These are phyloP conservation scores for Betta splendens DNA, from an alignment of 2,797 vertebrate genomes.

Conservation along the genomic window DNA sequence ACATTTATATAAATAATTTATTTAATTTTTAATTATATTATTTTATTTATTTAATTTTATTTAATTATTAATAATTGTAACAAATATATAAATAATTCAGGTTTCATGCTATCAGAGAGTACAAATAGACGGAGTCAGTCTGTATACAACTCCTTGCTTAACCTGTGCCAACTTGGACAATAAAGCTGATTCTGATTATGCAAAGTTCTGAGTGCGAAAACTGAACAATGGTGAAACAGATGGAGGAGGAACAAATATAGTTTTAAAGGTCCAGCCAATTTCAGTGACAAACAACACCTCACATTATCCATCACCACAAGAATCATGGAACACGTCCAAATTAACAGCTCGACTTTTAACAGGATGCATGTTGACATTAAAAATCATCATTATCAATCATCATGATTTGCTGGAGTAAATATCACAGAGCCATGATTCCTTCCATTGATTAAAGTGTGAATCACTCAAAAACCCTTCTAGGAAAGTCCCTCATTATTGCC, in stretches of 20 bases:
- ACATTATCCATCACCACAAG: background rate
- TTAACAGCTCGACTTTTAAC: constrained; percentile 1
- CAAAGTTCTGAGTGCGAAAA: too few species aligned
- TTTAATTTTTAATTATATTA: too few species aligned
- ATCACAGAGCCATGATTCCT: constrained; percentile 5
- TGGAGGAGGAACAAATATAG: background rate
- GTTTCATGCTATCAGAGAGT: too few species aligned
- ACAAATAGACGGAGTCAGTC: too few species aligned
- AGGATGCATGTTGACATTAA: constrained; percentile 8
- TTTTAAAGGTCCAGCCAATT: constrained; percentile 2
- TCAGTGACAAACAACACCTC: background rate
- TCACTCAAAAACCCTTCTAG: background rate
- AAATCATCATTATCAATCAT: constrained; percentile 12
- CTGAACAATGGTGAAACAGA: constrained; percentile 19
- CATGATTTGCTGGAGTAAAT: constrained; percentile 1
- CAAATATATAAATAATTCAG: too few species aligned
- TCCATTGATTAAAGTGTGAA: constrained; percentile 3
- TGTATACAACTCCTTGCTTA: too few species aligned
- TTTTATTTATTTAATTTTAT: too few species aligned
- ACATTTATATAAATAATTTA: too few species aligned
- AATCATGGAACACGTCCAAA: constrained; percentile 3
- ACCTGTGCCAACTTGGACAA: too few species aligned
- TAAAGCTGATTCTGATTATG: too few species aligned
- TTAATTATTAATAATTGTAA: too few species aligned
- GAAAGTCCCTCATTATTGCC: too few species aligned